Base-by-base conservation (phyloP, 2,113 vertebrate genomes). In the Jaculus jaculus region DNA sequence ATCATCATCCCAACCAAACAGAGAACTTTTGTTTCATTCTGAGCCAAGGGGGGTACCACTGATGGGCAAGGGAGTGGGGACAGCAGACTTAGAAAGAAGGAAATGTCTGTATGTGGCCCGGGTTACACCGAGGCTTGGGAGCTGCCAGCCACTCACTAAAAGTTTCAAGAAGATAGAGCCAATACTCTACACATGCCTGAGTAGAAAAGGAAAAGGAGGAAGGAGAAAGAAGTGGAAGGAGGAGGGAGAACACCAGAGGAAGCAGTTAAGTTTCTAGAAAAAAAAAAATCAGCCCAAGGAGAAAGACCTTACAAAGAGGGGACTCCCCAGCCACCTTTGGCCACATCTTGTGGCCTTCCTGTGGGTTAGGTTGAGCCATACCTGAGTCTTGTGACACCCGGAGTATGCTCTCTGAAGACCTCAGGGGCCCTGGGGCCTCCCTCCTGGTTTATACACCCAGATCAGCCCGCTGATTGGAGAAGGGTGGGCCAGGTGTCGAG, bases 241-340 rank as follows among this genome's bases (percentile, higher is more conserved):
- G 24, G 17, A 20, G 17, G 42, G 20, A 42, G 34, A 39, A 12
- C 4, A 28, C 87, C 42, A 39, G 39, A 47, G 21, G 30, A 34
- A 63, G 16, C 34, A 71, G 17, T 32, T 71, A 32, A 24, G 63
- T 65, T 15, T 51, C 32, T 28, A 17, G 51, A 68, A n/a, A 37
- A 68, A 77, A 58, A 86, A 68, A 77, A 58, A 86, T 37, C 54
- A 80, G 54, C 30, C 18, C 47, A 61, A 69, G 37, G 26, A 87
- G 23, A 39, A 87, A 92, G 26, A 28, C 8, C 47, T 21, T 91
- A 30, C 71, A 94, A 88, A 89, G 77, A 81, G n/a, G 73, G 4
- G 11, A 51, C 37, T 90, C 8, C 61, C 74, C 34, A 60, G 75
- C 84, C 13, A 61, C 21, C 24, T 18, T 7, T 65, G 20, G 47